Evolutionary conservation across 1,140 invertebrate species (phyloP).

Genomic region (Leptinotarsa lineolata): DNA sequence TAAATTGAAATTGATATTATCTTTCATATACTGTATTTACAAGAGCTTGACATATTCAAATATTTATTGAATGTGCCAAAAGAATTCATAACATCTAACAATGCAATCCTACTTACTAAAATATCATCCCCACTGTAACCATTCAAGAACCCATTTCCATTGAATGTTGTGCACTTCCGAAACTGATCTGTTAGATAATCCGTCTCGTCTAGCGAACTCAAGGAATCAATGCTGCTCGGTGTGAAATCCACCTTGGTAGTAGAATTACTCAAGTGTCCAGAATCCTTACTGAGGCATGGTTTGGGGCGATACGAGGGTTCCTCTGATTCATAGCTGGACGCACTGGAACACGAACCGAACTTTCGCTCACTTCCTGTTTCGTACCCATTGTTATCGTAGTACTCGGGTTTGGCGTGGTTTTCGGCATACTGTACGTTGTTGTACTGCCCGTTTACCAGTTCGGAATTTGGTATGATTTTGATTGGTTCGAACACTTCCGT

Average conservation of each 20-base stretch:
- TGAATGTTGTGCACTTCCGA: constrained; percentile 41
- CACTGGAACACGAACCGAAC: constrained; percentile 52
- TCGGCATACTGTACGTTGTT: constrained; percentile 38
- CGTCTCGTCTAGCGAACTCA: constrained; percentile 55
- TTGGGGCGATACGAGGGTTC: constrained; percentile 37
- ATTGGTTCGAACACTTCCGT: constrained; percentile 73
- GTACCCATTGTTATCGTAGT: constrained; percentile 40
- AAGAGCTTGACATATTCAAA: too few relatives aligned
- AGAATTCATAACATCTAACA: too few relatives aligned
- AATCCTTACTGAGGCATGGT: constrained; percentile 52
- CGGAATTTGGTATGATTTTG: constrained; percentile 57
- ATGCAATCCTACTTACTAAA: constrained; percentile 14
- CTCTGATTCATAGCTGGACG: constrained; percentile 54
- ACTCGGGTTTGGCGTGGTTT: constrained; percentile 35
- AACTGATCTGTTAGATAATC: constrained; percentile 52
- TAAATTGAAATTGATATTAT: too few relatives aligned
- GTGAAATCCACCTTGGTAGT: constrained; percentile 53
- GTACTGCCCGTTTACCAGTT: constrained; percentile 49
- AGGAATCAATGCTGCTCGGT: constrained; percentile 51
- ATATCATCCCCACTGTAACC: constrained; percentile 31
- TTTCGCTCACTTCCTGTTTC: constrained; percentile 45
- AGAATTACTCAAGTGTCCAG: constrained; percentile 50
- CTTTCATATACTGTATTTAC: too few relatives aligned
- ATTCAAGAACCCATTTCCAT: constrained; percentile 34
- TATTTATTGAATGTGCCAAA: too few relatives aligned